Base-by-base conservation (phyloP, 1,140 invertebrate genomes). In the Drosophila tristis region DNA sequence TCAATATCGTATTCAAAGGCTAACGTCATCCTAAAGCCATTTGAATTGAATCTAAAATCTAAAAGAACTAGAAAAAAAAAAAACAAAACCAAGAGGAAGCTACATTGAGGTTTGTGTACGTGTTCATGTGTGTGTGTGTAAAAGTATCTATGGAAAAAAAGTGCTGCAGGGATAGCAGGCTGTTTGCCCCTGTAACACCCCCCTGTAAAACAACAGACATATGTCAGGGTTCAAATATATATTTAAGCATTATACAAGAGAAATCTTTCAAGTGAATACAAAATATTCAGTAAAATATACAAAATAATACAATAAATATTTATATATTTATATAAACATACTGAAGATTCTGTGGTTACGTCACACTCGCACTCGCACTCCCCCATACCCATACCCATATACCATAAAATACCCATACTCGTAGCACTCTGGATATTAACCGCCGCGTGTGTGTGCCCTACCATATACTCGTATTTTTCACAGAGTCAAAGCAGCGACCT, bases 401-500 rank as follows among this genome's bases (percentile, higher is more conserved):
- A 39, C 11, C 35, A 39, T 39, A 39, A 29, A 3, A 31, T 31
- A 31, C 31, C 31, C 35, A 39, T 39, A 39, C 35, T 39, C 35
- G 35, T 39, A 39, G 13, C 4, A 39, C 11, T 29, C 26, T 39
- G 35, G 11, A 39, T 39, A 39, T 39, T 39, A 39, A 39, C 35
- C 35, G 35, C 1, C 35, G 35, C 35, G 35, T 29, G 26, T 29
- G 26, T 29, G 26, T 29, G 26, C 5, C 26, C 26, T 29, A 29
- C 26, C 26, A 29, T 29, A 6, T 43, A 31, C 20, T 25, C 54
- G 39, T 15, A 44, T 57, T 42, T 54, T 63, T 59, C 72, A 45
- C 86, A 92, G 91, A 90, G 86, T 56, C 91, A 92, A 62, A 90
- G 61, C 59, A 90, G 86, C 60, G 91, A 92, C 59, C 61, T 92